Conservation (phyloP, 1,140 invertebrate genomes). For the Galendromus occidentalis region DNA sequence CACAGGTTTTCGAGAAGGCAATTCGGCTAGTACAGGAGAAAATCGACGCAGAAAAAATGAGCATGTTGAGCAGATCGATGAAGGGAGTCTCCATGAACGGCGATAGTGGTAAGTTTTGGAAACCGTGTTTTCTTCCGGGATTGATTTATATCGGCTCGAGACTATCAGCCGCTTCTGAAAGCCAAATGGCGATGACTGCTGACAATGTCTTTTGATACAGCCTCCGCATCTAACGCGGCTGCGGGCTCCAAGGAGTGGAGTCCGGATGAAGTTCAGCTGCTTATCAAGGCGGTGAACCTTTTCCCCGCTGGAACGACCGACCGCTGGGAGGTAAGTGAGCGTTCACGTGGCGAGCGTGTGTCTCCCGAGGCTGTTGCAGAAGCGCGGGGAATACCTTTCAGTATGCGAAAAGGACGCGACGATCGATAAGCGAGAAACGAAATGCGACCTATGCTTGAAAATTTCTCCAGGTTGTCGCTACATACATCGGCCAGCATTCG, state of each 20-base stretch:
- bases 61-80: not conserved
- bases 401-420: too few relatives aligned
- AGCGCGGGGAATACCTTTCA: too few relatives aligned
- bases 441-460: too few relatives aligned
- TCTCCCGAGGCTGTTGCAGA: not conserved
- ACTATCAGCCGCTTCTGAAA: too few relatives aligned
- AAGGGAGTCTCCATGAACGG: not conserved
- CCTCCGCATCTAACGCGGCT: too few relatives aligned
- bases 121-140: too few relatives aligned
- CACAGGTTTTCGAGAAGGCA: not conserved
- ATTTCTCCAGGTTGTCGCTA: constrained; percentile 55
- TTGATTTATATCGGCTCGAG: too few relatives aligned
- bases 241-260: constrained; percentile 40
- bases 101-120: constrained; percentile 15
- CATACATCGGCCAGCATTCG: constrained; percentile 79
- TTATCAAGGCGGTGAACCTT: constrained; percentile 87
- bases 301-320: constrained; percentile 89
- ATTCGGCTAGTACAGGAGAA: not conserved
- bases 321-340: constrained; percentile 28
- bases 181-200: too few relatives aligned
- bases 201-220: too few relatives aligned
- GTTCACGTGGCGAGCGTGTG: too few relatives aligned
- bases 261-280: constrained; percentile 54
- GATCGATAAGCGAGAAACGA: too few relatives aligned
- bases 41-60: not conserved